Percentiles rank a stretch among this genome's conserved stretches.
Conservation (phyloP, 2,888 invertebrate genomes). For the Stenichneumon culpator region DNA sequence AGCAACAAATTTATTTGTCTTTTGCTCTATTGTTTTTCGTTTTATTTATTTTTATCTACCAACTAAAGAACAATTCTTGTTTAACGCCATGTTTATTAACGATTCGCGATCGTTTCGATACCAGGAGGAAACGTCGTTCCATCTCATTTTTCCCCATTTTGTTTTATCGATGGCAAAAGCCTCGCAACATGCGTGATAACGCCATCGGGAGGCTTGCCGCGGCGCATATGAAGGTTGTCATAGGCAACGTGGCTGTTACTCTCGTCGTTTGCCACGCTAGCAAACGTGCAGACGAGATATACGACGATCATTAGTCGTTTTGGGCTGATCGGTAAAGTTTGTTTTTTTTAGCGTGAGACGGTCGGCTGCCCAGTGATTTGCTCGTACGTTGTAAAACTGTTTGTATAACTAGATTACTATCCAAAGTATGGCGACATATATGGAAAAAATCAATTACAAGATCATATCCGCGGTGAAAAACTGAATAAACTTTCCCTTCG, state of each 20-base stretch:
- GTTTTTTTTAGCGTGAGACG: background rate
- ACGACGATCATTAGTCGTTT: slow-evolving; percentile 48
- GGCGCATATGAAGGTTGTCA: background rate
- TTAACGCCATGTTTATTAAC: background rate
- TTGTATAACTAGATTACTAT: background rate
- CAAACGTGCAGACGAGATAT: slow-evolving; percentile 29
- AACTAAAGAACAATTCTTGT: background rate
- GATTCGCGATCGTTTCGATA: slow-evolving; percentile 41
- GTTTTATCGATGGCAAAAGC: slow-evolving; percentile 58
- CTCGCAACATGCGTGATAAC: slow-evolving; percentile 57
- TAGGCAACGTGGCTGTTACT: slow-evolving; percentile 50
- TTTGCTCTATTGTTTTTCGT: background rate
- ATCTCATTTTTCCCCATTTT: slow-evolving; percentile 39
- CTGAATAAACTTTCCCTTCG: background rate
- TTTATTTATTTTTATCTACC: background rate
- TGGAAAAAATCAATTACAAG: background rate
- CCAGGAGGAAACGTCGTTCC: slow-evolving; percentile 21
- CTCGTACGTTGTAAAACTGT: background rate
- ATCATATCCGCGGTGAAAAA: background rate
- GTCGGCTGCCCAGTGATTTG: background rate
- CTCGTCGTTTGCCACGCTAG: slow-evolving; percentile 47
- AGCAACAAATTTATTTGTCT: background rate
- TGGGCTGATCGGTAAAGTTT: background rate
- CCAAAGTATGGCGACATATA: background rate
- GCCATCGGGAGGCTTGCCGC: slow-evolving; percentile 35